phyloP scores from a whole-genome alignment of 2,888 invertebrate genomes.

The Mimumesa dahlbomi region DNA sequence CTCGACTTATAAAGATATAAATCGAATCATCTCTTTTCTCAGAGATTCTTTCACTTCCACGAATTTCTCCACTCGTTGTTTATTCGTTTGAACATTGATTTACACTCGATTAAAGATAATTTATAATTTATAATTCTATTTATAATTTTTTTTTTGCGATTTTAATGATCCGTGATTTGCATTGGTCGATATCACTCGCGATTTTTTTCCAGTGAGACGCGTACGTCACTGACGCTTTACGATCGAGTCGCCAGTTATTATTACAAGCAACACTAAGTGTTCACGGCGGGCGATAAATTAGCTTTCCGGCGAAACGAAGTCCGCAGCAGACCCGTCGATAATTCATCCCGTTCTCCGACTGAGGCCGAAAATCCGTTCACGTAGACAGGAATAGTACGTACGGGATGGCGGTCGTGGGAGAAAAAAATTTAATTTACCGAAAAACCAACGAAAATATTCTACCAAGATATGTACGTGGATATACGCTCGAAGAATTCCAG shows the following conservation, averaged over 20 bases:
- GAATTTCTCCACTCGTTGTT: no score
- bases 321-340: constrained; percentile 56
- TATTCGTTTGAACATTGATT: no score
- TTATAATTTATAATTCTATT: no score
- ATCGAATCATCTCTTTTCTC: no score
- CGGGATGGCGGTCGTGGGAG: neutral
- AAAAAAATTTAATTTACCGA: constrained; percentile 47
- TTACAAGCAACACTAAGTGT: constrained; percentile 41
- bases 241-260: constrained; percentile 51
- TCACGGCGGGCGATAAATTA: constrained; percentile 55
- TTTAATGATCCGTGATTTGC: constrained; percentile 25
- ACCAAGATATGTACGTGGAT: neutral
- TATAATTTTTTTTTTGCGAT: no score
- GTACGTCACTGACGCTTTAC: constrained; percentile 39
- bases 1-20: no score
- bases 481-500: neutral
- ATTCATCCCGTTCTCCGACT: constrained; percentile 52
- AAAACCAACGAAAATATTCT: constrained; percentile 14
- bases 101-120: no score
- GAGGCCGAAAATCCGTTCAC: constrained; percentile 50
- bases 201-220: constrained; percentile 32
- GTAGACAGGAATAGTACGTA: constrained; percentile 8
- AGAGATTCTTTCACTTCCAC: no score
- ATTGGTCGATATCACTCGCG: neutral
- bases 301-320: constrained; percentile 53